Conservation (phyloP, 1,140 invertebrate species). For the Rhizoglyphus robini region DNA sequence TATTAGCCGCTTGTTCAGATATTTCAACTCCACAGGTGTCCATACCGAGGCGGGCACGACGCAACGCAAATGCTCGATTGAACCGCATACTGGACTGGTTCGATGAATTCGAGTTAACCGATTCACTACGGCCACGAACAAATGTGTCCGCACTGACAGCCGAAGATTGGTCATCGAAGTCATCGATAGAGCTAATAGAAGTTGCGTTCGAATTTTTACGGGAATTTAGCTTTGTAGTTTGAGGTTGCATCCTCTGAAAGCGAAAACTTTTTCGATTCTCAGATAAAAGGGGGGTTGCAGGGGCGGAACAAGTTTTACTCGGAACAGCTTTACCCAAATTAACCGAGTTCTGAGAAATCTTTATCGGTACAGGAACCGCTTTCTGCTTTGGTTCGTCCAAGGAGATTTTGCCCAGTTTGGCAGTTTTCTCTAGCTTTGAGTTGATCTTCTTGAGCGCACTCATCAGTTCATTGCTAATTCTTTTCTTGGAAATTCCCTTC, state of each 20-base stretch:
- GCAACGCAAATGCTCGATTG: conserved; percentile 37
- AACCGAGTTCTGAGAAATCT: too few species aligned
- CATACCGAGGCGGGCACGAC: conserved; percentile 34
- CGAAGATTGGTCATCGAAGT: not conserved
- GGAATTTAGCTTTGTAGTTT: not conserved
- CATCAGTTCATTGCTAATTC: conserved; percentile 10
- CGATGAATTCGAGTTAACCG: not conserved
- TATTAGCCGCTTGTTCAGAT: conserved; percentile 34
- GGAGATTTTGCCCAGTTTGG: not conserved
- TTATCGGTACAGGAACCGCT: not conserved
- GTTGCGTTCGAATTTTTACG: not conserved
- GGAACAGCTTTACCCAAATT: too few species aligned
- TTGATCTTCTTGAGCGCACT: conserved; percentile 10
- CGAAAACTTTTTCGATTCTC: conserved; percentile 10
- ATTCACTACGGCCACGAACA: conserved; percentile 15
- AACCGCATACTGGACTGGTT: conserved; percentile 29
- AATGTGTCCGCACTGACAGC: not conserved
- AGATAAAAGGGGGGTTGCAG: conserved; percentile 10
- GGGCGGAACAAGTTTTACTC: not conserved
- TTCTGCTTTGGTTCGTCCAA: not conserved
- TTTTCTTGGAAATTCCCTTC: conserved; percentile 1
- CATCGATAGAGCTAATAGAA: not conserved
- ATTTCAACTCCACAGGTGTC: conserved; percentile 24
- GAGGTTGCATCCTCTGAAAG: conserved; percentile 2
- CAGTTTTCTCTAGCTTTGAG: conserved; percentile 10